Evolutionary conservation across 2,797 vertebrate genomes (phyloP).

Genomic region (Semaprochilodus insignis): DNA sequence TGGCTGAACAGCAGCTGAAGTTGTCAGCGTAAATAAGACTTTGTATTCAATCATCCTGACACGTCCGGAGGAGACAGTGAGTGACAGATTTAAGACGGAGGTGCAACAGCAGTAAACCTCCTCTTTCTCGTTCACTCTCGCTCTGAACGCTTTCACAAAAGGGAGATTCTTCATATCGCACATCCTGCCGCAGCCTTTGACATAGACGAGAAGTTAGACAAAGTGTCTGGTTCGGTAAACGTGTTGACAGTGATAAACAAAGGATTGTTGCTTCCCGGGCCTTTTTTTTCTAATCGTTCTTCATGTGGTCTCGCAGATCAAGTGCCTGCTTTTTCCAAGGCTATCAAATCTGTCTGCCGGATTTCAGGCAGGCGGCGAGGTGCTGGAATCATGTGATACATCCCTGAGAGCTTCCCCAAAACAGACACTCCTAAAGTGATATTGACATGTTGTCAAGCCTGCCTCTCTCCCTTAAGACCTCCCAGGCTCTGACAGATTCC

Average conservation of each 20-base stretch:
- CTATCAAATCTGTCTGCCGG: conserved; percentile 62
- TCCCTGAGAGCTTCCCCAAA: conserved; percentile 78
- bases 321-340: conserved; percentile 64
- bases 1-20: conserved; percentile 73
- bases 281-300: conserved; percentile 69
- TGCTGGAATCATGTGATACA: conserved; percentile 81
- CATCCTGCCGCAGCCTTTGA: conserved; percentile 52
- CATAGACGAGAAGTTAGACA: conserved; percentile 75
- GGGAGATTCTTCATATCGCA: conserved; percentile 59
- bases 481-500: conserved; percentile 78
- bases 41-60: conserved; percentile 83
- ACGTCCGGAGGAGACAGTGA: conserved; percentile 76
- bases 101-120: conserved; percentile 63
- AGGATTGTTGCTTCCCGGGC: conserved; percentile 76
- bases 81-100: conserved; percentile 80
- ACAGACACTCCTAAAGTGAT: conserved; percentile 81
- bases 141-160: conserved; percentile 63
- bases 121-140: conserved; percentile 39
- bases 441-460: conserved; percentile 86
- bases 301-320: conserved; percentile 80
- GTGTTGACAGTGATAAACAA: conserved; percentile 85
- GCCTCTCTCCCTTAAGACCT: conserved; percentile 79
- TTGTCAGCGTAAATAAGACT: conserved; percentile 78
- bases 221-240: conserved; percentile 80
- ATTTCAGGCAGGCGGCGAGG: conserved; percentile 41